Conservation (phyloP, 1,140 invertebrate genomes). For the Homalodisca vitripennis region DNA sequence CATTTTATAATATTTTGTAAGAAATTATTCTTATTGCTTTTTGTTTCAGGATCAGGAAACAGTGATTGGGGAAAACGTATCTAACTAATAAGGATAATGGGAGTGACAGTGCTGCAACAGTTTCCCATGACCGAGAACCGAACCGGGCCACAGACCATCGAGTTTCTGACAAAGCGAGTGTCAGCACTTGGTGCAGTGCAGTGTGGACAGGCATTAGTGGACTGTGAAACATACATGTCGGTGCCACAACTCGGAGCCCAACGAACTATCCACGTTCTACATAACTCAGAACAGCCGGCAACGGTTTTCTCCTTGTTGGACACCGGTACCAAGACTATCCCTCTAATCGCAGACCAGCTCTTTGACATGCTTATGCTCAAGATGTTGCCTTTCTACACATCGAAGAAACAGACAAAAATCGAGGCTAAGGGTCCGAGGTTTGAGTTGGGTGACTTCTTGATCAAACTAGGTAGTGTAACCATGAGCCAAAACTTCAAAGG, state of each 20-base stretch:
- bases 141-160: slow-evolving; percentile 81
- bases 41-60: too few relatives aligned
- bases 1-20: too few relatives aligned
- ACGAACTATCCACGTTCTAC: slow-evolving; percentile 84
- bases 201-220: slow-evolving; percentile 86
- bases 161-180: slow-evolving; percentile 81
- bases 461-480: slow-evolving; percentile 90
- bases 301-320: slow-evolving; percentile 92
- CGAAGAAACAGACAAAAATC: slow-evolving; percentile 75
- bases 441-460: slow-evolving; percentile 90
- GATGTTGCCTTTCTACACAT: slow-evolving; percentile 80
- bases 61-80: too few relatives aligned
- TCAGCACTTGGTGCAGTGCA: slow-evolving; percentile 81
- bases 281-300: slow-evolving; percentile 94
- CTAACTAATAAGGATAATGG: slow-evolving; percentile 35
- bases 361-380: slow-evolving; percentile 92
- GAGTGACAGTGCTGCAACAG: slow-evolving; percentile 59
- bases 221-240: slow-evolving; percentile 92
- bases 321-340: slow-evolving; percentile 78
- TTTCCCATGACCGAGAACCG: slow-evolving; percentile 84
- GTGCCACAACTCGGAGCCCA: slow-evolving; percentile 56
- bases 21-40: too few relatives aligned
- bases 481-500: slow-evolving; percentile 94
- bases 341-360: slow-evolving; percentile 84
- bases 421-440: slow-evolving; percentile 92